Base-by-base conservation (phyloP, 2,113 vertebrate genomes). In the Stegastes partitus region DNA sequence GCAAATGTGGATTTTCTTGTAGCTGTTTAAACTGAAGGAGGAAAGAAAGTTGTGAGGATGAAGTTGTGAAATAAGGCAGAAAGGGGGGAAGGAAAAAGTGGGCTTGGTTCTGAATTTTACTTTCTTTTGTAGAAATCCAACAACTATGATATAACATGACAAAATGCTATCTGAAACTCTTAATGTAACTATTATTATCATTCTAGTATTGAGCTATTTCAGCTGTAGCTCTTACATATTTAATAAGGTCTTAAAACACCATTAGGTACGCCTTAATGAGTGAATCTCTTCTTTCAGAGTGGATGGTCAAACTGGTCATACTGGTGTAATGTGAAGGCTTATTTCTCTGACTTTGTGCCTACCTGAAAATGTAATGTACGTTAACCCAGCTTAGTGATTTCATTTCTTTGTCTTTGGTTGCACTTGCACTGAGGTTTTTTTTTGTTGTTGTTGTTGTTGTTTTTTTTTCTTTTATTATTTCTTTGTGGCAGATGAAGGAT, bases 1-100 rank as follows among this genome's bases (percentile, higher is more conserved):
- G 91, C 83, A 94, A 92, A 93, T 92, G 93, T 94, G 90, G 88
- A 93, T 87, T 91, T 91, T 90, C 88, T 93, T 93, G 90, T 92
- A 91, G 90, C 89, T 92, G 90, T 94, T 83, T 84, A 79, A 93
- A 86, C 82, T 88, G 53, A 34, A 34, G 31, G 83, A 88, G 55
- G 88, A 65, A 81, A 74, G 88, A 65, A 81, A 74, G 65, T 69
- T 8, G 61, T 23, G 50, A 58, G 74, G 34, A 39, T 39, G 37
- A 53, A 85, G 81, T 79, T 88, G 80, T 90, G 87, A 89, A 90
- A 83, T 31, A 71, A 72, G 86, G 44, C 74, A 66, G 79, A 76
- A 65, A 66, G 42, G n/a, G n/a, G n/a, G n/a, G 23, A 71, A 19
- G 7, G 18, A 7, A 47, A 51, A 77, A 26, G 77, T 49, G 44